These are phyloP conservation scores for Urocynchramus pylzowi DNA, from an alignment of 2,113 vertebrate species.

Conservation along the genomic window DNA sequence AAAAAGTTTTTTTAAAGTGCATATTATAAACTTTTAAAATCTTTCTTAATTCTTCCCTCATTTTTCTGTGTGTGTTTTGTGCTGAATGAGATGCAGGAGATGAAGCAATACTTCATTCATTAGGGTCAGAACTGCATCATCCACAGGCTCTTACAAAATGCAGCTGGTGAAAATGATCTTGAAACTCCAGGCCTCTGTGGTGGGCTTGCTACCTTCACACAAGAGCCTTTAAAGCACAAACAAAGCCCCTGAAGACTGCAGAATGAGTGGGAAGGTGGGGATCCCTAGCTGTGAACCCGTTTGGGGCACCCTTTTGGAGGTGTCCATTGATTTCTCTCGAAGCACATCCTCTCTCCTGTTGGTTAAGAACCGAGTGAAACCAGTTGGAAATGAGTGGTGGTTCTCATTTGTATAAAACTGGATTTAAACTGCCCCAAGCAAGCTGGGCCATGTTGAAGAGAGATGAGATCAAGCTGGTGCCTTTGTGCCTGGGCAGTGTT, in stretches of 20 bases:
- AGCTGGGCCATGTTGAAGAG: background rate
- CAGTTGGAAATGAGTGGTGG: background rate
- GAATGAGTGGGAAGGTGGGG: accelerated
- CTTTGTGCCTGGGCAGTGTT: background rate
- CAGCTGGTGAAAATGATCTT: background rate
- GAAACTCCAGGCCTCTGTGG: background rate
- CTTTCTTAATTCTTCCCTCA: background rate
- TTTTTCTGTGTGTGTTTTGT: background rate
- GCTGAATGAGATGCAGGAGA: background rate
- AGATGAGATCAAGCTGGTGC: background rate
- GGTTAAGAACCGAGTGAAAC: background rate
- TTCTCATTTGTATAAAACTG: background rate
- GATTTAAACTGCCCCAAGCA: background rate
- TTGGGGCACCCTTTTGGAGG: background rate
- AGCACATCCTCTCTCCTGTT: background rate
- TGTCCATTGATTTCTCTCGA: background rate
- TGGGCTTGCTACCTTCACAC: background rate
- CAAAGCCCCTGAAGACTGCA: background rate
- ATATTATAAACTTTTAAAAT: background rate
- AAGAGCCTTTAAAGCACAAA: background rate
- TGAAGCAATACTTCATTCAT: slow-evolving; percentile 34
- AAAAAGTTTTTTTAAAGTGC: background rate
- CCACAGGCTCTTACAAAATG: background rate
- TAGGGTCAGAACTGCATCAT: slow-evolving; percentile 18
- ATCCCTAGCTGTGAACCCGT: background rate